phyloP scores from a whole-genome alignment of 2,888 invertebrate genomes.

The Pachliopta kotzebuea region DNA sequence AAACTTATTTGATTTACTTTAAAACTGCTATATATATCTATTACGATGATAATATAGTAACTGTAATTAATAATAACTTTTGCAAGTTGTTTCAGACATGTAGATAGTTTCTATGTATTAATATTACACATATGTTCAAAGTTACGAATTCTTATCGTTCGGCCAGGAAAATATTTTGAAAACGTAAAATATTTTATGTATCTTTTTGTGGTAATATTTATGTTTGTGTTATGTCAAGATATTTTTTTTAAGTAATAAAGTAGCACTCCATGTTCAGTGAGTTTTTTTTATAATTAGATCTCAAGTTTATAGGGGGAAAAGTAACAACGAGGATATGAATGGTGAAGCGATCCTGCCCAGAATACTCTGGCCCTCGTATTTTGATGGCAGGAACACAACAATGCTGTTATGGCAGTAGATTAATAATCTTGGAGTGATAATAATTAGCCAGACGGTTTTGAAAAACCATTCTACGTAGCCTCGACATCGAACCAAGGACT shows the following conservation, averaged over 20 bases:
- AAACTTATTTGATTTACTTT: not conserved
- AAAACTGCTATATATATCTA: not conserved
- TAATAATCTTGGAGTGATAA: too few species aligned
- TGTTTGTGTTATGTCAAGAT: slow-evolving; percentile 17
- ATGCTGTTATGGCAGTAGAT: too few species aligned
- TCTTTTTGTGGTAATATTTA: slow-evolving; percentile 27
- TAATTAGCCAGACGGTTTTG: too few species aligned
- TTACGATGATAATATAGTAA: not conserved
- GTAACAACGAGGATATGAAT: too few species aligned
- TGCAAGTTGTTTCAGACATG: not conserved
- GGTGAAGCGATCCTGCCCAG: too few species aligned
- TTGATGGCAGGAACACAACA: too few species aligned
- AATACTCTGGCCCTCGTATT: too few species aligned
- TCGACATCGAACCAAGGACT: too few species aligned
- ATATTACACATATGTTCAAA: not conserved
- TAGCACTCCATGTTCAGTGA: slow-evolving; percentile 22
- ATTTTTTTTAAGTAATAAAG: slow-evolving; percentile 27
- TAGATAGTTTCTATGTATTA: not conserved
- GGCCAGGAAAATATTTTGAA: slow-evolving; percentile 24
- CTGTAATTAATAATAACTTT: not conserved
- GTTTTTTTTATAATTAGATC: slow-evolving; percentile 9
- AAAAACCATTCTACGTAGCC: too few species aligned
- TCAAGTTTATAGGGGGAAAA: too few species aligned
- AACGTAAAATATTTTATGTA: slow-evolving; percentile 11
- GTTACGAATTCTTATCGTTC: slow-evolving; percentile 7